These are phyloP conservation scores for Seriola dumerili DNA, from an alignment of 2,113 vertebrate species.

Conservation along the genomic window DNA sequence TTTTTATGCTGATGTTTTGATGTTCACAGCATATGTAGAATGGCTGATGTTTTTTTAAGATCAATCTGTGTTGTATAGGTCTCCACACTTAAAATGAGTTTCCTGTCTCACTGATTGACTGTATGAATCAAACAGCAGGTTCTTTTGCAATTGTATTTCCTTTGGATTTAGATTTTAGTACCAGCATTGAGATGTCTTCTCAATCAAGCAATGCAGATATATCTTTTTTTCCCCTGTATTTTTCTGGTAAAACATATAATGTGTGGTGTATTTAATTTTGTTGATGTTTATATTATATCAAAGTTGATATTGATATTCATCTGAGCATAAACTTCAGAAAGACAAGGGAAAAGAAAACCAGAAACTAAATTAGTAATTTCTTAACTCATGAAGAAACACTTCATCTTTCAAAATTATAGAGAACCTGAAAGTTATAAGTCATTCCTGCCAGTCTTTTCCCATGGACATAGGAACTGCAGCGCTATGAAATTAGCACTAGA, in stretches of 20 bases:
- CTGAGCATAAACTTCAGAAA: neutral
- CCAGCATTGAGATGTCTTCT: neutral
- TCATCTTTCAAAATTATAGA: neutral
- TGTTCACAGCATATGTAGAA: neutral
- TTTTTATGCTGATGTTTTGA: conserved; percentile 9
- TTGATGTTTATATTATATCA: neutral
- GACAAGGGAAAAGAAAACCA: neutral
- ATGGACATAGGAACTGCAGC: neutral
- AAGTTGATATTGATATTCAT: neutral
- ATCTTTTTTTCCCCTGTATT: neutral
- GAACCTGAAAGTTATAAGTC: neutral
- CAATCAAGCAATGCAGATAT: neutral
- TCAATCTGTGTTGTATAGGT: neutral
- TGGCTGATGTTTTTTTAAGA: neutral
- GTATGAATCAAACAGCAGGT: neutral
- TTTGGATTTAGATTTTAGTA: neutral
- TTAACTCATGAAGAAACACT: neutral
- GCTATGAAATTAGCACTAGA: conserved; percentile 30
- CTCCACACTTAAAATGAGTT: neutral
- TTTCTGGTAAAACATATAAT: neutral
- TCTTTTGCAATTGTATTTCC: neutral
- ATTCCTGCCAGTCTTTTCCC: neutral
- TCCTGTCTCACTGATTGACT: neutral
- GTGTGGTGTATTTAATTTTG: neutral
- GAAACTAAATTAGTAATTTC: neutral